Base-by-base conservation (phyloP, 1,140 invertebrate species). In the Polypedilum pembai region DNA sequence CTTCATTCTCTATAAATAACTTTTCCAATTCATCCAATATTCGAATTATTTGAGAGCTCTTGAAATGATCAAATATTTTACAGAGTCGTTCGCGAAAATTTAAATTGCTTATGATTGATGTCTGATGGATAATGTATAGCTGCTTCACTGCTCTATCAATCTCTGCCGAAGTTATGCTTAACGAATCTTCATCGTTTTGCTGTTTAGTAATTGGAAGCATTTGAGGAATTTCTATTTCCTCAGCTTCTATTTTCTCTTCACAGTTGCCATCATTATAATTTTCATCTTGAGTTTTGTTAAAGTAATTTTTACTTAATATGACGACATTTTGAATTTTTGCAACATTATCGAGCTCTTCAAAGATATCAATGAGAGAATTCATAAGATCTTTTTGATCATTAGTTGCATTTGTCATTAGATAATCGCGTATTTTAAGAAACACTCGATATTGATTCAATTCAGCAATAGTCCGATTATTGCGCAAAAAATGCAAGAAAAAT, bases 121-220 rank as follows among this genome's bases (percentile, higher is more conserved):
- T 79, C 66, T 81, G 80, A 73, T 77, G 78, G 41, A 82, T 82
- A 56, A 82, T 78, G 75, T 79, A 81, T 12, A 82, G 76, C 77
- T 82, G 82, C 73, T 82, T 81, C 0, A 82, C 78, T 12, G 79
- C 80, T 74, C 82, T 82, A 73, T 82, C 80, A 63, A 82, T 80
- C n/a, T 80, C 80, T 74, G 78, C 81, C 33, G 81, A 78, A 24
- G 12, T 72, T 77, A 76, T n/a, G 76, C 0, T 74, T 41, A 12
- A 18, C 1, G 15, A 65, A 40, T 74, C 4, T 21, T 21, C 45
- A 8, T 74, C 4, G 33, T 21, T 33, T 15, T 65, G 65, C 24
- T 66, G 8, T 73, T 33, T 21, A 65, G n/a, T 75, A 73, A 41
- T 41, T 75, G 10, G 41, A 76, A 41, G 18, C 20, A 20, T 10